Percentiles rank a stretch among this genome's conserved stretches.
These are phyloP conservation scores for Sebastes steindachneri DNA, from an alignment of 2,797 vertebrate species.

Conservation along the genomic window DNA sequence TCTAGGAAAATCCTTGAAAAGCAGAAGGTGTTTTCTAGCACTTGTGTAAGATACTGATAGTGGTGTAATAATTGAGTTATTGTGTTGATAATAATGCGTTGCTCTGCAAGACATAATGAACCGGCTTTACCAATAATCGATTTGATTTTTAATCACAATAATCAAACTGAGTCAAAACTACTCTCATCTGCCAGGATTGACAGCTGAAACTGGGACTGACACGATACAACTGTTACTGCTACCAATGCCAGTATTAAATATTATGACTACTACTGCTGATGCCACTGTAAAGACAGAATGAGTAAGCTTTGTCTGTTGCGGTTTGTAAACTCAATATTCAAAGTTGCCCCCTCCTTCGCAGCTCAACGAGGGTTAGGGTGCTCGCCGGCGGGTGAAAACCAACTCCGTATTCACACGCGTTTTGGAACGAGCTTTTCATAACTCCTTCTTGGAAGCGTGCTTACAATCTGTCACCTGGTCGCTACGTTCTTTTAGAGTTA, in stretches of 20 bases:
- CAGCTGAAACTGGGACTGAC: background rate
- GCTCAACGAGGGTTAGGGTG: background rate
- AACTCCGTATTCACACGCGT: background rate
- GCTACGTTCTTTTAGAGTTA: no score
- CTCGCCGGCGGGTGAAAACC: background rate
- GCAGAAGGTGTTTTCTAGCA: background rate
- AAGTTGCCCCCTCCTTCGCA: background rate
- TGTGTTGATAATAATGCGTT: background rate
- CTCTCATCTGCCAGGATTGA: background rate
- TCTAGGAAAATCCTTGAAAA: background rate
- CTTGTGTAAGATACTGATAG: background rate
- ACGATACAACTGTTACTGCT: background rate
- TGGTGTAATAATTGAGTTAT: background rate
- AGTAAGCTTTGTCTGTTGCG: background rate
- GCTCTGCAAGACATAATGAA: background rate
- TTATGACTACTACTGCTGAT: background rate
- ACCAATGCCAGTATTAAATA: background rate
- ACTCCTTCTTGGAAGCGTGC: background rate
- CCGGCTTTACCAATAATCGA: background rate
- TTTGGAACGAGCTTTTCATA: background rate
- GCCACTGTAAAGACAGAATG: background rate
- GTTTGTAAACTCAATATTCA: background rate
- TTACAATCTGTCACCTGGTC: background rate
- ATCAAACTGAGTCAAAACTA: background rate
- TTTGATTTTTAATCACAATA: background rate